These are phyloP conservation scores for Gobio gobio DNA, from an alignment of 2,113 vertebrate species.

Conservation along the genomic window DNA sequence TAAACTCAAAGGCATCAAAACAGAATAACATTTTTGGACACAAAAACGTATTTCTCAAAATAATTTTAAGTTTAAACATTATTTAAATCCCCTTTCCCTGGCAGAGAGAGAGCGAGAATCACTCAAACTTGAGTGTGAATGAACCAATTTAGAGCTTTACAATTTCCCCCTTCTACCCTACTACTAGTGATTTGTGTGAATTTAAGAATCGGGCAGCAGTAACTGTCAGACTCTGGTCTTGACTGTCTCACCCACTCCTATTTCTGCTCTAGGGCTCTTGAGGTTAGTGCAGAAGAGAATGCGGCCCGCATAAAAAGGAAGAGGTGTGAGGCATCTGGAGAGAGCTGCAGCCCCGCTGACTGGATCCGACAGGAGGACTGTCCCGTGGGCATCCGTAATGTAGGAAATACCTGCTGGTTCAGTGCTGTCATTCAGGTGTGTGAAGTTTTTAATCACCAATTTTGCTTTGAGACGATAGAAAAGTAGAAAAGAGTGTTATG, in stretches of 20 bases:
- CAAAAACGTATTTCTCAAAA: background rate
- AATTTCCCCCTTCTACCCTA: background rate
- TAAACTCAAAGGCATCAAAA: background rate
- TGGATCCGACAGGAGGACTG: slow-evolving; percentile 89
- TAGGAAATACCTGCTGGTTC: slow-evolving; percentile 98
- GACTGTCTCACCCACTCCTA: background rate
- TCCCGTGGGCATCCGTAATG: slow-evolving; percentile 94
- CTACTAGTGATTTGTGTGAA: background rate
- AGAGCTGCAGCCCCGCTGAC: slow-evolving; percentile 80
- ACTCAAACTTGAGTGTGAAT: background rate
- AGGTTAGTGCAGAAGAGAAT: slow-evolving; percentile 77
- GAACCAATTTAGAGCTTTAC: background rate
- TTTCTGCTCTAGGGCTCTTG: slow-evolving; percentile 75
- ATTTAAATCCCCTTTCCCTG: background rate
- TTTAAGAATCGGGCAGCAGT: background rate
- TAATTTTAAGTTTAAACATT: background rate
- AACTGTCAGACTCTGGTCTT: background rate
- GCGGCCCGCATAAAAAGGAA: slow-evolving; percentile 87
- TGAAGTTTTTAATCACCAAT: background rate
- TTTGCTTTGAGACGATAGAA: background rate
- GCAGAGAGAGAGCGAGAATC: background rate
- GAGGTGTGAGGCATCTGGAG: slow-evolving; percentile 86
- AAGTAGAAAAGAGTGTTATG: background rate
- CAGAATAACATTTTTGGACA: background rate
- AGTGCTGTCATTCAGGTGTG: slow-evolving; percentile 96